phyloP scores from a whole-genome alignment of 2,113 vertebrate genomes.

The Eclectus roratus region DNA sequence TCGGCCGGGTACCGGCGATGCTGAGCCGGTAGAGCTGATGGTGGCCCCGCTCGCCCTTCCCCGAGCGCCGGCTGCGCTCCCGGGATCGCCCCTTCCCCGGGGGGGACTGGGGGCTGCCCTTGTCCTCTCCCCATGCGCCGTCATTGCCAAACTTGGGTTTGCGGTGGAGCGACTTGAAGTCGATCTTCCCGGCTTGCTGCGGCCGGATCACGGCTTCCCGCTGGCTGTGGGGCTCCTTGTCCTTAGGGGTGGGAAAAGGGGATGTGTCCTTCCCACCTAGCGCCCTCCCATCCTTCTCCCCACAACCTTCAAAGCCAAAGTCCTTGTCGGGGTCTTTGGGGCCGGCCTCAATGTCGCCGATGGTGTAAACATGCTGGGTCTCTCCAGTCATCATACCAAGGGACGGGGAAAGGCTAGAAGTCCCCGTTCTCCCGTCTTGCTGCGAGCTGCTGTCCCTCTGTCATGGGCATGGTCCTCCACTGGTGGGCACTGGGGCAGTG shows the following conservation, averaged over 20 bases:
- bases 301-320: slow-evolving; percentile 74
- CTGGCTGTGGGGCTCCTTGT: slow-evolving; percentile 81
- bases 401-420: slow-evolving; percentile 41
- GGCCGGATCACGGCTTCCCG: slow-evolving; percentile 88
- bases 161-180: slow-evolving; percentile 84
- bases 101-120: slow-evolving; percentile 80
- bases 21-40: slow-evolving; percentile 88
- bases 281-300: slow-evolving; percentile 68
- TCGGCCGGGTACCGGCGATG: slow-evolving; percentile 78
- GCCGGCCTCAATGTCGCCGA: slow-evolving; percentile 75
- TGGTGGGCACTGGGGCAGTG: not conserved
- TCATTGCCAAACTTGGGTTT: slow-evolving; percentile 79
- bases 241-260: slow-evolving; percentile 70
- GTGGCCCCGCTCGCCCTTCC: slow-evolving; percentile 81
- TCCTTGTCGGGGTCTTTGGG: slow-evolving; percentile 80
- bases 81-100: slow-evolving; percentile 77
- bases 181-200: slow-evolving; percentile 84
- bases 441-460: slow-evolving; percentile 58
- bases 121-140: slow-evolving; percentile 77
- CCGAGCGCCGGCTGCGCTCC: slow-evolving; percentile 76
- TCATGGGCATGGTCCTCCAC: slow-evolving; percentile 74
- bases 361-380: slow-evolving; percentile 81
- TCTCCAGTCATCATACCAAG: slow-evolving; percentile 87
- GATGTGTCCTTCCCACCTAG: slow-evolving; percentile 54
- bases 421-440: slow-evolving; percentile 74